Evolutionary conservation across 2,113 vertebrate genomes (phyloP).

Genomic region (Trogon surrucura): DNA sequence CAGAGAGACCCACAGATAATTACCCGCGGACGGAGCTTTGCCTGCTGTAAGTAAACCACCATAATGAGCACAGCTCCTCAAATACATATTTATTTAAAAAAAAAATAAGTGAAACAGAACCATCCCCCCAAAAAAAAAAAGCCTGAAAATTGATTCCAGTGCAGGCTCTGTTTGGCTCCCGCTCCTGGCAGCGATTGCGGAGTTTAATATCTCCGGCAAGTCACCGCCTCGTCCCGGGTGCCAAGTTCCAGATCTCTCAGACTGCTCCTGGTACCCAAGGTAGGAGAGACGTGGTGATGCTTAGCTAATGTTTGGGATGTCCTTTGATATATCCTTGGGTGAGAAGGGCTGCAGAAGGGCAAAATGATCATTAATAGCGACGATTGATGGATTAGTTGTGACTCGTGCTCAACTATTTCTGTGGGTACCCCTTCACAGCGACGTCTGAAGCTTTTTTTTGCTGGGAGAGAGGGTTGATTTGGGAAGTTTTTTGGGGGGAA

Average conservation of each 20-base stretch:
- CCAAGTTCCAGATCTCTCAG: conserved; percentile 18
- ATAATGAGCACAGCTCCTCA: conserved; percentile 39
- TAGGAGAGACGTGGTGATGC: background rate
- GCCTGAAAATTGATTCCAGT: conserved; percentile 57
- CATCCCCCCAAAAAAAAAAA: conserved; percentile 47
- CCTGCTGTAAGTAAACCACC: background rate
- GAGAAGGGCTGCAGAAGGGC: background rate
- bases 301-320: background rate
- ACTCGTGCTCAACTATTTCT: background rate
- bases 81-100: conserved; percentile 47
- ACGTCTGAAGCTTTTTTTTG: background rate
- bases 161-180: conserved; percentile 51
- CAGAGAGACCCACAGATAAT: background rate
- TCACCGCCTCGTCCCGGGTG: background rate
- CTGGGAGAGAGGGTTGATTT: background rate
- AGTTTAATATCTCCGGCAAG: conserved; percentile 18
- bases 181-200: background rate
- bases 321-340: background rate
- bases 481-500: background rate
- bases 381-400: background rate
- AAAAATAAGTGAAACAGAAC: conserved; percentile 51
- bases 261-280: background rate
- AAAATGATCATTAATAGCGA: background rate
- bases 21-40: background rate
- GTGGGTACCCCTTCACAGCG: background rate